Evolutionary conservation across 2,888 invertebrate genomes (phyloP).

Genomic region (Thera britannica): DNA sequence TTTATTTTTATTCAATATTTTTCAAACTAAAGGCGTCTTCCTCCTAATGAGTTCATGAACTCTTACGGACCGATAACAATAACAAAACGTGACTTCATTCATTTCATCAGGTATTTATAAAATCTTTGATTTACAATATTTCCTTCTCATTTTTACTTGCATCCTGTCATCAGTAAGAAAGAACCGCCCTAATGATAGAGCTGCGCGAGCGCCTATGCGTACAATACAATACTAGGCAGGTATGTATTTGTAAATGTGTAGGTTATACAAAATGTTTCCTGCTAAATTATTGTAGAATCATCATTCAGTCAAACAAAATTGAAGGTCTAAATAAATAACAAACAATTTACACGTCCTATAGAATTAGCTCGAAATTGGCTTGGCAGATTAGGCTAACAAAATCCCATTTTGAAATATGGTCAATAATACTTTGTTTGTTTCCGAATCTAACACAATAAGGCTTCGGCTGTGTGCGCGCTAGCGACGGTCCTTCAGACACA

Average conservation of each 20-base stretch:
- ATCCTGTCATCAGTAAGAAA: conserved; percentile 1
- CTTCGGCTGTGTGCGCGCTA: neutral
- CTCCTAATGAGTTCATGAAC: no score
- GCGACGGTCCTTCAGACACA: neutral
- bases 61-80: no score
- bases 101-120: neutral
- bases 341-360: conserved; percentile 1
- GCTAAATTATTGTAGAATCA: conserved; percentile 19
- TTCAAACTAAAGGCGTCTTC: no score
- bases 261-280: conserved; percentile 6
- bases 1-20: no score
- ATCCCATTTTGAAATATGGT: neutral
- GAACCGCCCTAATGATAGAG: conserved; percentile 9
- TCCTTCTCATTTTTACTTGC: neutral
- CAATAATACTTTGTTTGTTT: neutral
- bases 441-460: neutral
- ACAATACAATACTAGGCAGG: neutral
- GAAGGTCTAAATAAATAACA: conserved; percentile 3
- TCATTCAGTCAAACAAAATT: conserved; percentile 16
- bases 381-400: neutral
- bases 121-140: neutral
- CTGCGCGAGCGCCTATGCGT: conserved; percentile 3
- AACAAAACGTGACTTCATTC: neutral
- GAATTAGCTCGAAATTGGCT: neutral
- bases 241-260: neutral